Percentiles rank a stretch among this genome's conserved stretches.
These are phyloP conservation scores for Leucania comma DNA, from an alignment of 2,888 invertebrate species.

Conservation along the genomic window DNA sequence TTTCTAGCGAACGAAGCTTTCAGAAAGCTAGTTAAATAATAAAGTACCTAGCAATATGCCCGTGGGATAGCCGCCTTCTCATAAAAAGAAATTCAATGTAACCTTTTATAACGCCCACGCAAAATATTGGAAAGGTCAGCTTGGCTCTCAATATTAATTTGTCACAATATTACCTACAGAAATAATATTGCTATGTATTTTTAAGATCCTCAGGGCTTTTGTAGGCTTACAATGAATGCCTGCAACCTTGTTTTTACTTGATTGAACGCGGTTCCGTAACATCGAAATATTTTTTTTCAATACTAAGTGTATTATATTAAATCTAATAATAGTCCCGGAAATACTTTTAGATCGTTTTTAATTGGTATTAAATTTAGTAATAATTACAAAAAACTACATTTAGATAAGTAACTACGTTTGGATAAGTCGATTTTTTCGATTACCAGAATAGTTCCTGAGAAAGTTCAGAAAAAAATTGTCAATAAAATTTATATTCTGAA, in stretches of 20 bases:
- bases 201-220: background rate
- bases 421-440: too few relatives aligned
- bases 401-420: too few relatives aligned
- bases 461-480: background rate
- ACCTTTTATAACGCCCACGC: constrained; percentile 28
- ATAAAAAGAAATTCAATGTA: constrained; percentile 12
- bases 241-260: background rate
- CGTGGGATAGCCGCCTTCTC: background rate
- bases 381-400: too few relatives aligned
- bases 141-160: background rate
- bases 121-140: constrained; percentile 9
- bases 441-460: too few relatives aligned
- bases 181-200: constrained; percentile 17
- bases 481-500: background rate
- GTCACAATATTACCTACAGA: background rate
- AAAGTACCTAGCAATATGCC: background rate
- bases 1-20: too few relatives aligned
- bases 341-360: too few relatives aligned
- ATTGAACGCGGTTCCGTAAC: background rate
- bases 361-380: too few relatives aligned
- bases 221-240: background rate
- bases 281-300: background rate
- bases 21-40: too few relatives aligned
- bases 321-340: too few relatives aligned
- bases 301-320: too few relatives aligned